Percentiles rank a stretch among this genome's conserved stretches.
phyloP scores from a whole-genome alignment of 2,888 invertebrate genomes.

The Meteorus colon region DNA sequence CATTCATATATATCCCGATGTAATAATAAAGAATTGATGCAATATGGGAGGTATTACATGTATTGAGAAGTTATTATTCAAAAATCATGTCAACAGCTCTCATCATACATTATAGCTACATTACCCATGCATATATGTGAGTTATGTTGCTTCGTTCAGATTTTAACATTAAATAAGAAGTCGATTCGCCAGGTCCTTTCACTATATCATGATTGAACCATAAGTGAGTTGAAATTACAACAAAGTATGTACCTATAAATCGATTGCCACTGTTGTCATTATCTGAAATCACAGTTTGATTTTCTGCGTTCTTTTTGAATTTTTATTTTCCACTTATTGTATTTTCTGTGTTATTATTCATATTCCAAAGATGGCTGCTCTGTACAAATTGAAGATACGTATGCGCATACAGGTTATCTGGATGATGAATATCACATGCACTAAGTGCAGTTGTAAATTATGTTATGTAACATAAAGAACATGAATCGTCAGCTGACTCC shows the following conservation, averaged over 20 bases:
- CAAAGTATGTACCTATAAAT: too few species aligned
- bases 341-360: not conserved
- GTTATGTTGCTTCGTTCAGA: not conserved
- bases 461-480: constrained; percentile 30
- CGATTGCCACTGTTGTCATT: too few species aligned
- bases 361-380: not conserved
- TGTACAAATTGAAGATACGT: too few species aligned
- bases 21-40: constrained; percentile 2
- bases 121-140: too few species aligned
- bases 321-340: not conserved
- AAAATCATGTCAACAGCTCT: too few species aligned
- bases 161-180: constrained; percentile 13
- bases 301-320: not conserved
- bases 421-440: not conserved
- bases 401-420: too few species aligned
- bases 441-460: constrained; percentile 24
- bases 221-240: too few species aligned
- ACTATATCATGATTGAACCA: not conserved
- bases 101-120: too few species aligned
- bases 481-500: not conserved
- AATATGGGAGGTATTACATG: not conserved
- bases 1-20: not conserved
- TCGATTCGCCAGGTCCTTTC: constrained; percentile 22
- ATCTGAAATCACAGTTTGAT: not conserved
- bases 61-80: too few species aligned